Base-by-base conservation (phyloP, 2,888 invertebrate genomes). In the Amphiduros pacificus region DNA sequence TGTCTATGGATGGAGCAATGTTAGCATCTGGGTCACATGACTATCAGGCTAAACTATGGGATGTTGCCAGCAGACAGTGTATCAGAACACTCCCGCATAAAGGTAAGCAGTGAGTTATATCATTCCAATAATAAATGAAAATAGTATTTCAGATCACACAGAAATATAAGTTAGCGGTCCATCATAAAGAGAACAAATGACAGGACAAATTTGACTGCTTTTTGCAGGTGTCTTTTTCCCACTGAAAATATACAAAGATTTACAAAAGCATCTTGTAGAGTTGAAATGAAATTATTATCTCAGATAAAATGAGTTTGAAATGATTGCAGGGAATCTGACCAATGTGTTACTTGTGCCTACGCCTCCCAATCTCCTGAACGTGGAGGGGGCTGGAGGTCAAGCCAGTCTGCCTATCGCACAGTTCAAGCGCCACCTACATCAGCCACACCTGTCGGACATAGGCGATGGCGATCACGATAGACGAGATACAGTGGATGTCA, bases 21-120 rank as follows among this genome's bases (percentile, higher is more conserved):
- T 79, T 95, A 27, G 85, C 91, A 59, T 92, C 94, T 0, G 93
- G 91, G 0, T 89, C 90, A 0, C 86, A 87, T 65, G 92, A 92
- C 83, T 87, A 87, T 54, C 86, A 86, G 63, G 89, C 93, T 0
- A 87, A 89, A 68, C 77, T 93, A 26, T 95, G 94, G 94, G 90
- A 94, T 71, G 87, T 93, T 60, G 83, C 84, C 5, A 93, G 91
- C 77, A 85, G 87, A 62, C 91, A 93, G 78, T 87, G 91, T 54
- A 79, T 91, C 2, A 87, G 89, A 70, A 88, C 53, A 84, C 92
- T 68, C 82, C 63, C 85, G 44, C 91, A 91, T 70, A 91, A 90
- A 81, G 91, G 90, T n/a, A 69, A 41, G 41, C n/a, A n/a, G n/a
- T n/a, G n/a, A n/a, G n/a, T n/a, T n/a, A n/a, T n/a, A n/a, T n/a